These are phyloP conservation scores for Melieria crassipennis DNA, from an alignment of 2,888 invertebrate species.

Conservation along the genomic window DNA sequence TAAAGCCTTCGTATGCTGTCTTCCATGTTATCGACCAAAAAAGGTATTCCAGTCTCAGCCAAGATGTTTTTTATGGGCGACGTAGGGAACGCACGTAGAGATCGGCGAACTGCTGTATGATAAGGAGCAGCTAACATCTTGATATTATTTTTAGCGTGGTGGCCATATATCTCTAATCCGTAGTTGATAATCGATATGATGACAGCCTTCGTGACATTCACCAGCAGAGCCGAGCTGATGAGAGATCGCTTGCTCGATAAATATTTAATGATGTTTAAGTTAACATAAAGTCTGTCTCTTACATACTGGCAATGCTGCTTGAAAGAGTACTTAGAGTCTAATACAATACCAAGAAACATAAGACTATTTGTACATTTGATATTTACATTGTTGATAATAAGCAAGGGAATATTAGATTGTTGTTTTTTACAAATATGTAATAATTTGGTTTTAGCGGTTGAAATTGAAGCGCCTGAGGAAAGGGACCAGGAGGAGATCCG, in stretches of 20 bases:
- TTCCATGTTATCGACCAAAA: background rate
- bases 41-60: background rate
- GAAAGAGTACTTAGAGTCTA: too few species aligned
- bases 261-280: background rate
- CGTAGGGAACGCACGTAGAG: background rate
- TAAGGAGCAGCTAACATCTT: background rate
- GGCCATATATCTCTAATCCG: background rate
- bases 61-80: background rate
- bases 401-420: too few species aligned
- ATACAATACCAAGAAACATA: too few species aligned
- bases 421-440: too few species aligned
- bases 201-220: background rate
- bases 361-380: too few species aligned
- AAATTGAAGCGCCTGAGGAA: too few species aligned
- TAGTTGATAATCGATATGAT: background rate
- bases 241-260: background rate
- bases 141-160: background rate
- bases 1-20: background rate
- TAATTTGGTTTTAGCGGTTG: too few species aligned
- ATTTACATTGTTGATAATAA: too few species aligned
- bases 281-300: background rate
- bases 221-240: background rate
- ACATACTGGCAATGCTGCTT: background rate
- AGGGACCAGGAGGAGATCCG: too few species aligned
- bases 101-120: background rate